These are phyloP conservation scores for Theonella swinhoei DNA, from an alignment of 37 sponge, comb jelly and placozoan species.

Conservation along the genomic window DNA sequence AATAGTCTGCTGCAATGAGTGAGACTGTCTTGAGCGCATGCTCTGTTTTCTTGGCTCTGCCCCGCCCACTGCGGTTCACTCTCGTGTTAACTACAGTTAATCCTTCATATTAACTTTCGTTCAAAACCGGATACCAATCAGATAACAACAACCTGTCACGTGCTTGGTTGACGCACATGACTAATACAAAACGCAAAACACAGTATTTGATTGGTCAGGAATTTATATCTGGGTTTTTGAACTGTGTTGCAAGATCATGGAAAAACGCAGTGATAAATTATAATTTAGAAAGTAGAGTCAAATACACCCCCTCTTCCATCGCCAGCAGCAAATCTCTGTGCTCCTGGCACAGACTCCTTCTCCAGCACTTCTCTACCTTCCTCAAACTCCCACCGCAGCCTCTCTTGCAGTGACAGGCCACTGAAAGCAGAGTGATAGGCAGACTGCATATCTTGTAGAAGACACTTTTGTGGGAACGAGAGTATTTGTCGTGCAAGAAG, in stretches of 20 bases:
- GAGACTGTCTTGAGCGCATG: too few relatives aligned
- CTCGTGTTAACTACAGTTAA: too few relatives aligned
- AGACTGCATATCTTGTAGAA: constrained; percentile 56
- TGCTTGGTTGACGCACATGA: not conserved
- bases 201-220: too few relatives aligned
- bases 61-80: too few relatives aligned
- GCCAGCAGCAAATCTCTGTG: constrained; percentile 25
- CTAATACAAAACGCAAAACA: not conserved
- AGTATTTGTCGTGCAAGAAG: constrained; percentile 53
- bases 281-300: not conserved
- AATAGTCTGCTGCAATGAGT: too few relatives aligned
- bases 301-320: constrained; percentile 35
- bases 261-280: too few relatives aligned
- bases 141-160: too few relatives aligned
- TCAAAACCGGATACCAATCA: too few relatives aligned
- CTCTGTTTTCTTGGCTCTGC: too few relatives aligned
- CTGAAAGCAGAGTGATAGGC: constrained; percentile 20
- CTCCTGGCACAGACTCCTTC: constrained; percentile 22
- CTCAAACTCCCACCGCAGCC: not conserved
- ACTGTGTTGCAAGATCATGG: too few relatives aligned
- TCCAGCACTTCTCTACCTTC: not conserved
- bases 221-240: too few relatives aligned
- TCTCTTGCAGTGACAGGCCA: not conserved
- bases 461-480: constrained; percentile 60
- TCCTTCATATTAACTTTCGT: too few relatives aligned